Evolutionary conservation across 2,888 invertebrate genomes (phyloP), one percentile per base, ranked within the genome.

Genomic region (Drosophila parthenogenetica): DNA sequence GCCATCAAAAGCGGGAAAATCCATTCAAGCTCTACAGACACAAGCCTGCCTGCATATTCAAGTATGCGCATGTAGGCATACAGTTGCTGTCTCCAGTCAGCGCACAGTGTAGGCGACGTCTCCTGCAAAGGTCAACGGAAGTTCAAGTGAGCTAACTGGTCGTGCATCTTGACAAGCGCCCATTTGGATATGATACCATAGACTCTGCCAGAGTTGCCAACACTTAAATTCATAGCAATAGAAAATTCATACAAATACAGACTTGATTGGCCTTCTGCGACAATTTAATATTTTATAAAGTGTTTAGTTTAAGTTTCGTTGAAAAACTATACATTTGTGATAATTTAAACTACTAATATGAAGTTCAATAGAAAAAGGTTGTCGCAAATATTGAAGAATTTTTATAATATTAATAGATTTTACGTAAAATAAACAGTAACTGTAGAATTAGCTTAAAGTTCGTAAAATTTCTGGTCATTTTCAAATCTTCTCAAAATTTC

Each of bases 121-220:
- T 66, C 65, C 65, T 69, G 43, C 25, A 70, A 64, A 77, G 79
- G 77, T 77, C 79, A 78, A 59, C 55, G 69, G 59, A 59, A 49
- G 69, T 37, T 39, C 51, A 49, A 58, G 29, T 40, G 16, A 43
- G 39, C 42, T 32, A 78, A 69, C 79, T 57, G 55, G 78, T 69
- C 60, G 60, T 51, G 45, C 46, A 61, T 46, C 54, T 25, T 43
- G 70, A 14, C 42, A 51, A 45, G 45, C 45, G 32, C 14, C 11
- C 39, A 17, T 22, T 55, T 55, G 55, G 16, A 40, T 43, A 54
- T 40, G 25, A 19, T 39, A 13, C 32, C 14, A 39, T 17, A 14
- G 22, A 17, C 39, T n/a, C 22, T 17, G 4, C 4, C 50, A 68
- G 69, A 17, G 76, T 73, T 58, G 64, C 8, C 42, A 14, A 5